A percentile compares a stretch with the other conserved stretches of the same genome.
phyloP scores from a whole-genome alignment of 2,113 vertebrate species.

The Galeopterus variegatus region DNA sequence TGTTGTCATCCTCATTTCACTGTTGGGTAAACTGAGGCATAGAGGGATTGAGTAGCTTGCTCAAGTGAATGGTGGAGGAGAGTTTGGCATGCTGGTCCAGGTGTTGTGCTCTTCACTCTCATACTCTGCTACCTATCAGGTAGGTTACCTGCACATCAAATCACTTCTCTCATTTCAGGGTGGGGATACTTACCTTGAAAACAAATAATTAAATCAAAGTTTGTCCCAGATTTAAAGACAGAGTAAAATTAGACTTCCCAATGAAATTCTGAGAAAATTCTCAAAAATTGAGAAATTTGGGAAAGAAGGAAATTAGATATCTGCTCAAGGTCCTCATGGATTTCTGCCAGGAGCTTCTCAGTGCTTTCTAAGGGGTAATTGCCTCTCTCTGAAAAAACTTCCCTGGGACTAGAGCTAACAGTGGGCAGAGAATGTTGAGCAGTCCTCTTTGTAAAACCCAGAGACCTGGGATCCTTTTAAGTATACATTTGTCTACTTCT shows the following conservation, averaged over 20 bases:
- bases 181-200: background rate
- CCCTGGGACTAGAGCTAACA: background rate
- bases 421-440: background rate
- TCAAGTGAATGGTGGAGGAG: background rate
- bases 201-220: background rate
- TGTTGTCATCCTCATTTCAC: background rate
- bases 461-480: conserved; percentile 41
- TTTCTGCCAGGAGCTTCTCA: background rate
- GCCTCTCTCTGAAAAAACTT: background rate
- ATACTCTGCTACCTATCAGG: background rate
- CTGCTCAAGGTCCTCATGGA: background rate
- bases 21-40: background rate
- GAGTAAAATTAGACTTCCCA: background rate
- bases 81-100: background rate
- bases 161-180: background rate
- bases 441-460: background rate
- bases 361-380: background rate
- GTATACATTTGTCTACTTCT: conserved; percentile 57
- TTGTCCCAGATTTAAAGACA: background rate
- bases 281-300: background rate
- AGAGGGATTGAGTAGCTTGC: background rate
- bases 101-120: background rate
- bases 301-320: background rate
- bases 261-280: background rate
- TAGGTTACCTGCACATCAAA: background rate